These are phyloP conservation scores for Petrosia ficiformis DNA, from an alignment of 37 sponge, comb jelly and placozoan species.

Conservation along the genomic window DNA sequence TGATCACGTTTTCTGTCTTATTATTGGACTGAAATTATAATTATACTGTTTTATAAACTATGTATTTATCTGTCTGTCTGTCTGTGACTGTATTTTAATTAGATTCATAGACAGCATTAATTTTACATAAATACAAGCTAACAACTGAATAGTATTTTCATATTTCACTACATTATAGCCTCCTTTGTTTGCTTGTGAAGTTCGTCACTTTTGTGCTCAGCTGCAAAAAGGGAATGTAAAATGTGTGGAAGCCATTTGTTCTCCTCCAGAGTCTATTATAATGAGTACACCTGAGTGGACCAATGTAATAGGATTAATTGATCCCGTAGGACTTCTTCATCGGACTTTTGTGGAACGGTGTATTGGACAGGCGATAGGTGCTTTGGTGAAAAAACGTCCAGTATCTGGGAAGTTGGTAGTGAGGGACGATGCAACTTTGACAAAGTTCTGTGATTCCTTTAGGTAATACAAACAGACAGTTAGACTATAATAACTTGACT, in stretches of 20 bases:
- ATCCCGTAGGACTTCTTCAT: conserved; percentile 27
- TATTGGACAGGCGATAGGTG: conserved; percentile 56
- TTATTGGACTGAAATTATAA: too few relatives aligned
- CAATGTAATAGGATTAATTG: conserved; percentile 14
- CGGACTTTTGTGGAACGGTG: conserved; percentile 47
- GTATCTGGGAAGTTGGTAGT: conserved; percentile 26
- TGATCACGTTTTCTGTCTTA: too few relatives aligned
- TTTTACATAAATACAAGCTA: too few relatives aligned
- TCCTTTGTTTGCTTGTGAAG: conserved; percentile 59
- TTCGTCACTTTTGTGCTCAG: conserved; percentile 63
- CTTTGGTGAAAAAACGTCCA: conserved; percentile 33
- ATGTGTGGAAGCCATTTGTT: conserved; percentile 48
- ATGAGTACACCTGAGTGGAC: conserved; percentile 43
- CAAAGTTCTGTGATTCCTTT: conserved; percentile 42
- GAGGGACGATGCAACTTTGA: conserved; percentile 34
- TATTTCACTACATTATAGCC: conserved; percentile 17
- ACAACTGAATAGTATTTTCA: too few relatives aligned
- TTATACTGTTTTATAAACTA: too few relatives aligned
- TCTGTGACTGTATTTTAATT: too few relatives aligned
- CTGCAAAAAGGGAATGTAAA: conserved; percentile 54
- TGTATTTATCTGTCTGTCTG: too few relatives aligned
- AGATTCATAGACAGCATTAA: too few relatives aligned
- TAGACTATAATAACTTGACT: too few relatives aligned
- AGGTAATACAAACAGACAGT: conserved; percentile 16
- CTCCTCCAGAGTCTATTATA: conserved; percentile 46